Evolutionary conservation across 2,888 invertebrate genomes (phyloP).

Genomic region (Nasonia oneida): DNA sequence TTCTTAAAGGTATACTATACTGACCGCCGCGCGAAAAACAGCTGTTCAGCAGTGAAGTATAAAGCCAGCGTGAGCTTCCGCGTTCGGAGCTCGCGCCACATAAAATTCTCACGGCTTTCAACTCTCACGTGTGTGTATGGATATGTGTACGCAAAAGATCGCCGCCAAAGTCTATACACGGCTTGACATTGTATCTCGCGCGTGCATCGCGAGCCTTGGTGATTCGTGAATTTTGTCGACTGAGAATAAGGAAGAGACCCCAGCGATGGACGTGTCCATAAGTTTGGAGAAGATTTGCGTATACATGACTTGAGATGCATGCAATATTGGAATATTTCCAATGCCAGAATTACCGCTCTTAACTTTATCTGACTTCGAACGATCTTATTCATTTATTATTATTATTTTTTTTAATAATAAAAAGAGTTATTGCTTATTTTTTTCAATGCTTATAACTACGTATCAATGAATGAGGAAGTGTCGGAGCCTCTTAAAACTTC

Average conservation of each 20-base stretch:
- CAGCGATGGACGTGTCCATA: neutral
- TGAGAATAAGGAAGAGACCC: neutral
- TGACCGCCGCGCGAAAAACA: neutral
- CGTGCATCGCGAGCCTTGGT: conserved; percentile 28
- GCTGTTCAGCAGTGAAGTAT: neutral
- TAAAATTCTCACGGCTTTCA: conserved; percentile 18
- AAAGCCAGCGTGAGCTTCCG: neutral
- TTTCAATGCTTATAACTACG: too few species aligned
- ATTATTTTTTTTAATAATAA: too few species aligned
- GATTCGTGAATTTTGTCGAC: conserved; percentile 18
- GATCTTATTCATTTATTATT: too few species aligned
- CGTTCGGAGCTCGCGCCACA: neutral
- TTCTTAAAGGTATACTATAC: neutral
- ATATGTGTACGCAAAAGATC: neutral
- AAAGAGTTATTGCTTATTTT: too few species aligned
- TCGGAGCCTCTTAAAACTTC: too few species aligned
- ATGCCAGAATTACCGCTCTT: neutral
- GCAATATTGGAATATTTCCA: neutral
- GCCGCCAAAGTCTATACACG: neutral
- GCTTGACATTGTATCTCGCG: conserved; percentile 37
- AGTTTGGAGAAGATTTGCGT: neutral
- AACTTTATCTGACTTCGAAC: too few species aligned
- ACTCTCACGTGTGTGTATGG: neutral
- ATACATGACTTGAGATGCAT: neutral
- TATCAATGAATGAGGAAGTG: too few species aligned